Conservation (phyloP, 2,113 vertebrate genomes). For the Etheostoma spectabile region DNA sequence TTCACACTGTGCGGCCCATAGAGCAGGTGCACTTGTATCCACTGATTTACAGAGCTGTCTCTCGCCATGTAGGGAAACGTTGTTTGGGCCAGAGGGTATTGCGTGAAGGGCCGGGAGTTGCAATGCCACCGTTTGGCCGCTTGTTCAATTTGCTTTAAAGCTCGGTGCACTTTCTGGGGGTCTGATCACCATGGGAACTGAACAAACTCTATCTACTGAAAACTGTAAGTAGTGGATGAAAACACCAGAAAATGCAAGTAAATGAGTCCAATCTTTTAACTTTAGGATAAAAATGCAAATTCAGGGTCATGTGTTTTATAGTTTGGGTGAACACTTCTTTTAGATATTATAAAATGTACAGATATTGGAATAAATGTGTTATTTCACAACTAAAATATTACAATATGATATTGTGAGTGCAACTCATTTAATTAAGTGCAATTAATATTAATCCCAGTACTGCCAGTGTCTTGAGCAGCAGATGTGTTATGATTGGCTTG, state of each 20-base stretch:
- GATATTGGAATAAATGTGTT: neutral
- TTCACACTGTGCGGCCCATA: too few relatives aligned
- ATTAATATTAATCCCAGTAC: neutral
- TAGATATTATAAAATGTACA: neutral
- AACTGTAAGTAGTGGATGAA: neutral
- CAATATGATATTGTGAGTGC: neutral
- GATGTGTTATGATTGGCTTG: neutral
- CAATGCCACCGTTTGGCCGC: too few relatives aligned
- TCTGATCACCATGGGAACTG: neutral
- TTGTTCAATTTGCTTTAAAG: too few relatives aligned
- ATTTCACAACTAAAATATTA: neutral
- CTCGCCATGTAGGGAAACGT: too few relatives aligned
- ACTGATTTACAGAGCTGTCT: too few relatives aligned
- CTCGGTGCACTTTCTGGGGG: too few relatives aligned
- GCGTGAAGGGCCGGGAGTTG: too few relatives aligned
- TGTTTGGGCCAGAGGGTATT: too few relatives aligned
- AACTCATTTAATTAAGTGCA: constrained; percentile 3
- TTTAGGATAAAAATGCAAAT: neutral
- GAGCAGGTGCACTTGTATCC: too few relatives aligned
- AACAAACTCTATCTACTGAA: neutral
- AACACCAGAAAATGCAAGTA: neutral
- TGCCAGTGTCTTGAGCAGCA: neutral
- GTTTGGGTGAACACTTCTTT: neutral
- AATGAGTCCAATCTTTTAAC: too few relatives aligned
- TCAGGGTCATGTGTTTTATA: neutral